Evolutionary conservation across 1,140 invertebrate genomes (phyloP).

Genomic region (Ladona fulva): DNA sequence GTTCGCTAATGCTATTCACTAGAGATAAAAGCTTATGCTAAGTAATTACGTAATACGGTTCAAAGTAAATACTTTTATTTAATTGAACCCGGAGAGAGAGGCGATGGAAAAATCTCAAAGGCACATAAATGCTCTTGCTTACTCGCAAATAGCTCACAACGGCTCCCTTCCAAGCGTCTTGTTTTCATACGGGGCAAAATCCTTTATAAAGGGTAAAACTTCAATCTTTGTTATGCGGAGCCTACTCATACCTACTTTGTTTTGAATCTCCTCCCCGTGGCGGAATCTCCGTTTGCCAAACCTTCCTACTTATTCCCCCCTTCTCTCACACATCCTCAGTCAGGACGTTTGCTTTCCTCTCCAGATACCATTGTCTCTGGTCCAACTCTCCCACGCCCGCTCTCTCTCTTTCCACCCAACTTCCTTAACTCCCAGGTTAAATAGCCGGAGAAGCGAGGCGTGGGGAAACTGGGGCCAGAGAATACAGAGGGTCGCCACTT

Average conservation of each 20-base stretch:
- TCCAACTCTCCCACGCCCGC: background rate
- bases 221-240: no score
- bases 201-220: no score
- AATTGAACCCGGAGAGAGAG: no score
- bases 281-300: background rate
- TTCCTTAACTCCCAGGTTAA: conserved; percentile 4
- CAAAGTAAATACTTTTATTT: no score
- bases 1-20: no score
- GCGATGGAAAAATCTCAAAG: no score
- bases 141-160: no score
- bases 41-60: no score
- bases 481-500: background rate
- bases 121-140: no score
- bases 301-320: background rate
- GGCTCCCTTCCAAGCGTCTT: no score
- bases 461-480: background rate
- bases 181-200: no score
- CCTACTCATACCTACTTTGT: background rate
- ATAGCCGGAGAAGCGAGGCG: background rate
- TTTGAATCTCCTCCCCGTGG: background rate
- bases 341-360: background rate
- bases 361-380: background rate
- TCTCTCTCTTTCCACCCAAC: background rate
- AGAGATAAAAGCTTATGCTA: no score
- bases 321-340: background rate